Percentiles rank a stretch among this genome's conserved stretches.
These are phyloP conservation scores for Strigops habroptila DNA, from an alignment of 2,113 vertebrate species.

Conservation along the genomic window DNA sequence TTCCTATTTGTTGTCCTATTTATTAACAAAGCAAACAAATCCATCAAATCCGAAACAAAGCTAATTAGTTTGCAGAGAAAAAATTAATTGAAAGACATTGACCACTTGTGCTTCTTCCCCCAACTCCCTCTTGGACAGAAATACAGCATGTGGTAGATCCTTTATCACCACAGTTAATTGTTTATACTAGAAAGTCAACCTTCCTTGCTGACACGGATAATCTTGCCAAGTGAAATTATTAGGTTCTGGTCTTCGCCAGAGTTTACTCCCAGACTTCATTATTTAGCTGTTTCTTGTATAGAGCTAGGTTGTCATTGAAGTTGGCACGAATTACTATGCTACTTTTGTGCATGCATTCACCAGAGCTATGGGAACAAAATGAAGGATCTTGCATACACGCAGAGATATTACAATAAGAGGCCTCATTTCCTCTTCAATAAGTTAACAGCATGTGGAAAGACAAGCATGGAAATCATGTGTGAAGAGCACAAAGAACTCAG, in stretches of 20 bases:
- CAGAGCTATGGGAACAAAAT: conserved; percentile 22
- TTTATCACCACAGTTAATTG: conserved; percentile 68
- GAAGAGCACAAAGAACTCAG: background rate
- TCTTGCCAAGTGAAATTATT: conserved; percentile 71
- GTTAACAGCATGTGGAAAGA: background rate
- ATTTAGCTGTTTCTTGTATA: conserved; percentile 36
- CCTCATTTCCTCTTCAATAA: background rate
- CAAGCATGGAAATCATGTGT: background rate
- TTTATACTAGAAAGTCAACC: conserved; percentile 45
- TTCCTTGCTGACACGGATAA: conserved; percentile 64
- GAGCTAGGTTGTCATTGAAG: background rate
- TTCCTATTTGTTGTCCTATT: background rate
- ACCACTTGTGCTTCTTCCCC: background rate
- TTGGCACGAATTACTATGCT: background rate
- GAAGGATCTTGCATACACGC: background rate
- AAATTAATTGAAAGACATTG: conserved; percentile 11
- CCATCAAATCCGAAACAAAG: background rate
- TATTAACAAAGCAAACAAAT: conserved; percentile 31
- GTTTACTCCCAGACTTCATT: conserved; percentile 54
- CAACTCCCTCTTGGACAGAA: background rate
- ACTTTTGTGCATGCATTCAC: background rate
- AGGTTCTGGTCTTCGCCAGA: conserved; percentile 61
- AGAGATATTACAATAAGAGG: background rate
- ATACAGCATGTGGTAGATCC: conserved; percentile 47
- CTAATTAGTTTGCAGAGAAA: conserved; percentile 9